Evolutionary conservation across 2,113 vertebrate genomes (phyloP), one percentile per base, ranked within the genome.

Genomic region (Tragelaphus imberbis): DNA sequence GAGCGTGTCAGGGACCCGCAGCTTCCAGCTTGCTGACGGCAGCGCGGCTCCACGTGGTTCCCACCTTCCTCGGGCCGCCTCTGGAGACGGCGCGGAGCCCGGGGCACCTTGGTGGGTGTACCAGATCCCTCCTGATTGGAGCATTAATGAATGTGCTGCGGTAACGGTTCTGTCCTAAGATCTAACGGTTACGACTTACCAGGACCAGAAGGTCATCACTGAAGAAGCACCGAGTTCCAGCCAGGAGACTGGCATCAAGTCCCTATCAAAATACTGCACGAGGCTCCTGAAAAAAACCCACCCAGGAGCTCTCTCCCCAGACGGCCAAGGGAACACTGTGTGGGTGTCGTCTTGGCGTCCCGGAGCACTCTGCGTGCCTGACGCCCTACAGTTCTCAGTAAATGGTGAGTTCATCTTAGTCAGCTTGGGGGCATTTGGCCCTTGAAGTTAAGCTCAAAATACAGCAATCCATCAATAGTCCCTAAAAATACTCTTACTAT

Each of bases 361-460:
- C 4, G 12, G 77, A 77, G 51, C 88, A 82, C 58, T 47, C 23
- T 7, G 13, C 0, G 1, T 59, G 91, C 65, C 25, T 93, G 71
- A 96, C 68, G 93, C 97, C 98, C 98, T 59, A 44, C 21, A 7
- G 96, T 81, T 68, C 97, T 91, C 96, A 44, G 98, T 81, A 93
- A 98, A 96, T 71, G 97, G 95, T 79, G 95, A 96, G 97, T 99
- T 97, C 88, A 98, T 99, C 98, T 98, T 98, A 95, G 98, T 99
- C 98, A 98, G 98, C 98, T 98, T 93, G 68, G 65, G 96, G 98
- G 98, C 98, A n/a, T 1, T 80, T 88, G 53, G 96, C 95, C 82
- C 77, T 95, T 15, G 82, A 58, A 95, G 97, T 97, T 96, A 93
- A 96, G 95, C 92, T 97, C 94, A 79, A 96, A 98, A 97, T 2